These are phyloP conservation scores for Syngnathus typhle DNA, from an alignment of 2,113 vertebrate genomes.

Conservation along the genomic window DNA sequence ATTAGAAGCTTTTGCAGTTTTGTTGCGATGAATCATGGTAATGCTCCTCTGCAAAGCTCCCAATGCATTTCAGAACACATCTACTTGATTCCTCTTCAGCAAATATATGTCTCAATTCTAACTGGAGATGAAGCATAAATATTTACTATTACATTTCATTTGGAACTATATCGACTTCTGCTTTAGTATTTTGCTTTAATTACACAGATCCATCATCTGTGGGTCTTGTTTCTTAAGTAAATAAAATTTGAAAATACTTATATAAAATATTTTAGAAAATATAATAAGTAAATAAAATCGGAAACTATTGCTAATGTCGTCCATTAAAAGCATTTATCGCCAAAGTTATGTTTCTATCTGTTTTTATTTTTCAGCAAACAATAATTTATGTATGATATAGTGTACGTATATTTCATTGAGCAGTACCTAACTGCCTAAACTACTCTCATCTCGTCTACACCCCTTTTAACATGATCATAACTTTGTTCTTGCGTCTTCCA, in stretches of 20 bases:
- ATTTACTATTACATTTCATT: constrained; percentile 2
- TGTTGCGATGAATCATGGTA: constrained; percentile 73
- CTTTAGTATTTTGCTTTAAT: background rate
- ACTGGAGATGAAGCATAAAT: background rate
- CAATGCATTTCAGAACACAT: constrained; percentile 70
- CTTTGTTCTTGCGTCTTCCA: constrained; percentile 10
- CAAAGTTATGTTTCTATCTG: background rate
- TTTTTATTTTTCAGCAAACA: background rate
- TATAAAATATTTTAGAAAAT: too few relatives aligned
- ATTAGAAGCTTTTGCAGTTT: constrained; percentile 67
- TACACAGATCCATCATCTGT: background rate
- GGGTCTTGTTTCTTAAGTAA: background rate
- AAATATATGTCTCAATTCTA: constrained; percentile 6
- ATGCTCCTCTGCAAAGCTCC: constrained; percentile 67
- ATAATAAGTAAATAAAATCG: too few relatives aligned
- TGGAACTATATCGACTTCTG: constrained; percentile 6
- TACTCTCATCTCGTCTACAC: constrained; percentile 6
- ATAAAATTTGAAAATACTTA: too few relatives aligned
- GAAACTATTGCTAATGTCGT: background rate
- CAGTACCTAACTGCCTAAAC: background rate
- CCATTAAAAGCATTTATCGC: background rate
- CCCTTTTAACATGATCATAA: constrained; percentile 3
- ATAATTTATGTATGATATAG: background rate
- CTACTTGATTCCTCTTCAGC: constrained; percentile 58
- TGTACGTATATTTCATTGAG: background rate